Percentiles rank a stretch among this genome's conserved stretches.
phyloP scores from a whole-genome alignment of 2,888 invertebrate genomes.

The Pachliopta kotzebuea region DNA sequence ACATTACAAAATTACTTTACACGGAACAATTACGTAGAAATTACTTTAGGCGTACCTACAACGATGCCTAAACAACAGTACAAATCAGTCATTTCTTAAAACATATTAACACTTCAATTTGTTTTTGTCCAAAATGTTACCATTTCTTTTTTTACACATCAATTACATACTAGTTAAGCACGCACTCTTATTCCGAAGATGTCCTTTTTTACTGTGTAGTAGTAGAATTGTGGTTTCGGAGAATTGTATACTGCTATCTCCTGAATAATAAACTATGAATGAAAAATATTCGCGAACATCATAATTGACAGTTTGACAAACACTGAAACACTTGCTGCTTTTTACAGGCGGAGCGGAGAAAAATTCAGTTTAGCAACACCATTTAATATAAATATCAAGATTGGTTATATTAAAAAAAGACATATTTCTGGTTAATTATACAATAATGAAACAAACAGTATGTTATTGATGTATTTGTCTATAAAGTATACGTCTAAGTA shows the following conservation, averaged over 20 bases:
- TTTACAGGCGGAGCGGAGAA: not conserved
- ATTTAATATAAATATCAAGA: not conserved
- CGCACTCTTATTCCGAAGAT: slow-evolving; percentile 2
- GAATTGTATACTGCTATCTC: not conserved
- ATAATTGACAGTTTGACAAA: slow-evolving; percentile 28
- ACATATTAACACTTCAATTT: slow-evolving; percentile 45
- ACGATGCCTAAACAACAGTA: slow-evolving; percentile 63
- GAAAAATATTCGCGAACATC: not conserved
- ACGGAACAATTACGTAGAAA: slow-evolving; percentile 61
- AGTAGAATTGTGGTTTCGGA: not conserved
- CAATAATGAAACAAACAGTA: not conserved
- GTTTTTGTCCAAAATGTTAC: slow-evolving; percentile 21
- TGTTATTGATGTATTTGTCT: not conserved
- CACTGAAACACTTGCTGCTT: not conserved
- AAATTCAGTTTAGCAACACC: not conserved
- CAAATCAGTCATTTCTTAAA: slow-evolving; percentile 74
- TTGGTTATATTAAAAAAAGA: not conserved
- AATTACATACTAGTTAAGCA: slow-evolving; percentile 11
- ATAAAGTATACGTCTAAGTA: not conserved
- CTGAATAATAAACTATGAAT: too few species aligned
- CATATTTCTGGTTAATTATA: not conserved
- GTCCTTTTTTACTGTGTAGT: slow-evolving; percentile 4
- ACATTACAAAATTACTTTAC: slow-evolving; percentile 40
- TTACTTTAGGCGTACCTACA: slow-evolving; percentile 63
- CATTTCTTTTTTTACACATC: slow-evolving; percentile 10